Base-by-base conservation (phyloP, 2,888 invertebrate species). In the Diogma glabrata region DNA sequence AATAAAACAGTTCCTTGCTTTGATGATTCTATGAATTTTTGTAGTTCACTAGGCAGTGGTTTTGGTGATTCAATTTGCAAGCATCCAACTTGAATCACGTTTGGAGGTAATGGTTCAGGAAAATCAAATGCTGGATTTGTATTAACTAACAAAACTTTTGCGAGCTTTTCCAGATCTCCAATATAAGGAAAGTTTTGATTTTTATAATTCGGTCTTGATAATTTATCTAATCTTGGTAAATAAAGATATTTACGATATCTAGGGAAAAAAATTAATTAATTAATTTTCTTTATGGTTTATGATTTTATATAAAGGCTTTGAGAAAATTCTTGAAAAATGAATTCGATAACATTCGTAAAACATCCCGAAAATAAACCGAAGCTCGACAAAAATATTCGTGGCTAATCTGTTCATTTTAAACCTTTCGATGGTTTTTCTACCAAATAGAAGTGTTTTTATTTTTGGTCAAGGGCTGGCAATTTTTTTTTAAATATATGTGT, bases 21-120 rank as follows among this genome's bases (percentile, higher is more conserved):
- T 5, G 60, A 61, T 12, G 58, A 57, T 2, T 63, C 55, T 2
- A 66, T 51, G 48, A 65, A 70, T n/a, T 43, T 23, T 43, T 43
- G 22, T 22, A 43, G 43, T 8, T 43, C 43, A 3, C n/a, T 24
- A 0, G 65, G 60, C 47, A 69, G 48, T 5, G 60, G 56, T 10
- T 58, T 52, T 4, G 62, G 52, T 6, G 63, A 57, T n/a, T 52
- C 23, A 19, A 69, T 63, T 38, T 70, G 70, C 40, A 69, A 51
- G 0, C 70, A 70, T 6, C 64, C 69, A 3, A 70, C 60, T 57
- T 65, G 63, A 14, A 70, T 60, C 0, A 69, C 57, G 56, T 65
- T 65, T 7, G 66, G 65, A 4, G 67, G 65, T 14, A 66, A 26
- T 24, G 67, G 61, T 24, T 65, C 62, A 1, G 63, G 57, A 52